These are phyloP conservation scores for Clistopyga incitator DNA, from an alignment of 2,888 invertebrate genomes.

Conservation along the genomic window DNA sequence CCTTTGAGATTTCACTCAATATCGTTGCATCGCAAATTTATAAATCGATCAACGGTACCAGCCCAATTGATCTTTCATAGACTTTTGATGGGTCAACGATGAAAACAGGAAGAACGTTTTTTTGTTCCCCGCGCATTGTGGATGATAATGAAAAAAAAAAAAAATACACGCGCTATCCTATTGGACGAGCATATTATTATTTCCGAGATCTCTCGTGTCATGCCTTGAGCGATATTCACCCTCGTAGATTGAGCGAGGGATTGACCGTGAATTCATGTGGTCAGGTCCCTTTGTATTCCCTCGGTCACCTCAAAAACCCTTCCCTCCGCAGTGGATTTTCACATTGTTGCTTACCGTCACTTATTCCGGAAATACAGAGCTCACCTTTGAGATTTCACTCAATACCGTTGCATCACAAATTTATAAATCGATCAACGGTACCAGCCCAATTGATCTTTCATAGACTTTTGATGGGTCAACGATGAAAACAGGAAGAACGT, in stretches of 20 bases:
- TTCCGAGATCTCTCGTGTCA: conserved; percentile 39
- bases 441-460: conserved; percentile 3
- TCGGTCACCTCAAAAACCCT: conserved; percentile 76
- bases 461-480: conserved; percentile 13
- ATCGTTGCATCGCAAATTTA: background rate
- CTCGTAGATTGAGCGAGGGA: conserved; percentile 2
- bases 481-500: conserved; percentile 1
- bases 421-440: background rate
- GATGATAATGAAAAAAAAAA: too few relatives aligned
- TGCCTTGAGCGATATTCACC: conserved; percentile 8
- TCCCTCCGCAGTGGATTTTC: conserved; percentile 69
- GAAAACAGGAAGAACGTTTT: background rate
- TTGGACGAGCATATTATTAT: conserved; percentile 52
- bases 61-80: conserved; percentile 4
- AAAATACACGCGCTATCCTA: conserved; percentile 15
- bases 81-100: conserved; percentile 23
- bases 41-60: background rate
- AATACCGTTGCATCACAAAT: background rate
- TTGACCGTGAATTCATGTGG: conserved; percentile 60
- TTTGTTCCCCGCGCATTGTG: background rate
- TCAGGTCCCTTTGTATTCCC: conserved; percentile 71
- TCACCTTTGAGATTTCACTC: too few relatives aligned
- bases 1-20: too few relatives aligned
- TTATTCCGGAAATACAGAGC: too few relatives aligned
- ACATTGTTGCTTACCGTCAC: too few relatives aligned